A percentile compares a stretch with the other conserved stretches of the same genome.
Evolutionary conservation across 1,140 invertebrate genomes (phyloP).

Genomic region (Leptonema lineaticorne): DNA sequence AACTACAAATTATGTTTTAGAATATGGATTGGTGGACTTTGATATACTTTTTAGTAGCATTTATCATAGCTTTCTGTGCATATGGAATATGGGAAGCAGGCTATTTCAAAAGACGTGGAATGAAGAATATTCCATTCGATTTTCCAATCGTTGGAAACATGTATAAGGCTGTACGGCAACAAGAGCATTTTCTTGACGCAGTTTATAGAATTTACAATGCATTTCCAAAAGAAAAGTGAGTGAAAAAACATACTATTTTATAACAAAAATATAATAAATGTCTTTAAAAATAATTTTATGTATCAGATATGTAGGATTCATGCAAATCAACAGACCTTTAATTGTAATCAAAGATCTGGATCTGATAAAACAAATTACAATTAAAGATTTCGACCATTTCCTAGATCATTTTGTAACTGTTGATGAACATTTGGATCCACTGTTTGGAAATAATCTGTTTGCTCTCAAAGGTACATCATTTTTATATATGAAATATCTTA

Average conservation of each 20-base stretch:
- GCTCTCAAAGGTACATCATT: conserved; percentile 46
- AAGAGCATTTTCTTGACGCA: conserved; percentile 1
- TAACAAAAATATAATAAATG: no score
- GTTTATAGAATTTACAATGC: not conserved
- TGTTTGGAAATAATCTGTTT: conserved; percentile 53
- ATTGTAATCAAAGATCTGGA: conserved; percentile 58
- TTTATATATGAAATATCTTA: conserved; percentile 38
- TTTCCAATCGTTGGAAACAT: conserved; percentile 17
- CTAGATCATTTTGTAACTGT: conserved; percentile 51
- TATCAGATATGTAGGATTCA: conserved; percentile 51
- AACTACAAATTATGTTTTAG: no score
- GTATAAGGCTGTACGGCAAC: not conserved
- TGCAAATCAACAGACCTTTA: conserved; percentile 51
- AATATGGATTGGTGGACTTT: not conserved
- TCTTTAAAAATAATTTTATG: not conserved
- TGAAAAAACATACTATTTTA: not conserved
- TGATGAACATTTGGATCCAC: conserved; percentile 48
- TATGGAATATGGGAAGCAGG: conserved; percentile 4
- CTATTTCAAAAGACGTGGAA: conserved; percentile 11
- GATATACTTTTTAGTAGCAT: not conserved
- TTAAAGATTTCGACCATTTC: conserved; percentile 64
- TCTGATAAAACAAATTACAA: conserved; percentile 55
- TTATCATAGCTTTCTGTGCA: not conserved
- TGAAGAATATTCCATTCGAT: conserved; percentile 10
- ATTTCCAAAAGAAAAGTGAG: conserved; percentile 12